These are phyloP conservation scores for Pimephales promelas DNA, from an alignment of 2,113 vertebrate genomes.

Conservation along the genomic window DNA sequence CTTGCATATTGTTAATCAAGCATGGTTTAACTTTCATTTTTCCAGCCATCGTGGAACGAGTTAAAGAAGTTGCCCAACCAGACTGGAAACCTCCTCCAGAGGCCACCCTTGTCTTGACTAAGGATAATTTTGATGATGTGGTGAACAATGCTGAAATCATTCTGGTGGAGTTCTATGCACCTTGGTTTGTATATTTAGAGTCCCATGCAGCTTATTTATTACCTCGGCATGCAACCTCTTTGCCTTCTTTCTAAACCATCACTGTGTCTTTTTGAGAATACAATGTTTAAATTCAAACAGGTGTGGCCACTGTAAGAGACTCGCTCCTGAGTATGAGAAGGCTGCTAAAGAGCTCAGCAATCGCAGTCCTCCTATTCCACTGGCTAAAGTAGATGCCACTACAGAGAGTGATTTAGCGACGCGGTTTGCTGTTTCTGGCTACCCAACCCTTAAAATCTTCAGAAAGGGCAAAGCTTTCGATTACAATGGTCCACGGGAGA, in stretches of 20 bases:
- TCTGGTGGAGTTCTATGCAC: constrained; percentile 98
- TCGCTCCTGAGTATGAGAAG: constrained; percentile 95
- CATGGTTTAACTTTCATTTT: constrained; percentile 13
- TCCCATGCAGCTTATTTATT: background rate
- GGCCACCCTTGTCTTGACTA: constrained; percentile 89
- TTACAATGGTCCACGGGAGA: constrained; percentile 92
- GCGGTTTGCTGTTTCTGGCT: constrained; percentile 86
- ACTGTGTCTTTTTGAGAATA: background rate
- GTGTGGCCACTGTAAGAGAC: constrained; percentile 96
- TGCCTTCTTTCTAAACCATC: background rate
- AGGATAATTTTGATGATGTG: constrained; percentile 88
- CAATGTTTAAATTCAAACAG: constrained; percentile 65
- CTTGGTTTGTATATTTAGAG: constrained; percentile 81
- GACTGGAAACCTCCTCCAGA: constrained; percentile 92
- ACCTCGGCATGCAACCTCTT: background rate
- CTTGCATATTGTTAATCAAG: background rate
- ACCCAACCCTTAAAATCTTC: constrained; percentile 95
- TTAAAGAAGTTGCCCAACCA: constrained; percentile 88
- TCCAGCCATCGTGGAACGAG: constrained; percentile 88
- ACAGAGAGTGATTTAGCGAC: constrained; percentile 83
- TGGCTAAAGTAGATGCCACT: constrained; percentile 91
- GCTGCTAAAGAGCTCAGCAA: constrained; percentile 88
- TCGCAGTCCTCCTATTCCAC: constrained; percentile 82
- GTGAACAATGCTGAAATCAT: constrained; percentile 92
- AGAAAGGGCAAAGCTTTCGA: constrained; percentile 91